A percentile compares a stretch with the other conserved stretches of the same genome.
Evolutionary conservation across 2,888 invertebrate genomes (phyloP).

Genomic region (Abscondita cerata): DNA sequence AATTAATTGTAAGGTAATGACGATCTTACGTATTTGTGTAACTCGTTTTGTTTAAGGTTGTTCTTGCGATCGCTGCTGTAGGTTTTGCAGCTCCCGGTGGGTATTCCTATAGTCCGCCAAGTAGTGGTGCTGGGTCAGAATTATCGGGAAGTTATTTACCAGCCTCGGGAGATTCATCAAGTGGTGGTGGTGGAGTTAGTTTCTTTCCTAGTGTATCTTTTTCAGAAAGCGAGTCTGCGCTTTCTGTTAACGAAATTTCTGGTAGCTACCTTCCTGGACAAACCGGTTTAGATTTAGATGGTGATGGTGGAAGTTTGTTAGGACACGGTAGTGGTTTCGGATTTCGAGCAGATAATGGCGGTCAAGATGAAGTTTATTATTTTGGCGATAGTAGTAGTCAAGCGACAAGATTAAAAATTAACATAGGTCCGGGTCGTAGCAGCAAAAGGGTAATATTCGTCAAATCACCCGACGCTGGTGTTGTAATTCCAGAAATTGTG

Average conservation of each 20-base stretch:
- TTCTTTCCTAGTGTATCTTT: not conserved
- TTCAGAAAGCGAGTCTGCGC: not conserved
- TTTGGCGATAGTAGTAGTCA: not conserved
- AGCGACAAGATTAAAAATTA: not conserved
- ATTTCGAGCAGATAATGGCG: not conserved
- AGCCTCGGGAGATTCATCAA: too few relatives aligned
- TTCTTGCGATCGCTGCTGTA: not conserved
- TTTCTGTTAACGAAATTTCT: not conserved
- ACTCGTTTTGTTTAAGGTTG: not conserved
- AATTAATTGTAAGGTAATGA: too few relatives aligned
- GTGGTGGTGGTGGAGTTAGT: not conserved
- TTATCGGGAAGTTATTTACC: constrained; percentile 2
- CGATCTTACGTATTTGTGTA: too few relatives aligned
- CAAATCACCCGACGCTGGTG: not conserved
- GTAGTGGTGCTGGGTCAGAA: too few relatives aligned
- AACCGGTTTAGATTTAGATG: not conserved
- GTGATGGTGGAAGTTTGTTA: too few relatives aligned
- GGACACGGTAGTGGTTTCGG: not conserved
- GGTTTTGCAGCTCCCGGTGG: not conserved
- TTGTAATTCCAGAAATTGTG: constrained; percentile 2
- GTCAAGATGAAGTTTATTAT: not conserved
- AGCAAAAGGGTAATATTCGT: not conserved
- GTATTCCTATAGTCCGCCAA: not conserved
- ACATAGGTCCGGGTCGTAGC: not conserved
- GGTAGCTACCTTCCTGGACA: constrained; percentile 3